A percentile compares a stretch with the other conserved stretches of the same genome.
Conservation (phyloP, 92 coral and sea anemone species). For the Desmophyllum pertusum region DNA sequence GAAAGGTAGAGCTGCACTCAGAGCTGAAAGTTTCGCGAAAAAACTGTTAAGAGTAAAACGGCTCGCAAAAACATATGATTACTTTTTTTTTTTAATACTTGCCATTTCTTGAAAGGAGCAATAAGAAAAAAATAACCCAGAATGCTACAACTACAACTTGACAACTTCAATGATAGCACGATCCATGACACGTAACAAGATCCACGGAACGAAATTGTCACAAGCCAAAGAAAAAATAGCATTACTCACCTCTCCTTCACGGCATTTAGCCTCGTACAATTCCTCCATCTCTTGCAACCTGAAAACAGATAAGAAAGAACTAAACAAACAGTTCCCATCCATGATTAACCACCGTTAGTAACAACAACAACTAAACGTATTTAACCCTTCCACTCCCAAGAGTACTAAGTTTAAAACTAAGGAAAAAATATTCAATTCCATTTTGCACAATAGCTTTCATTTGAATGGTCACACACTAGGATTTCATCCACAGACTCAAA, state of each 20-base stretch:
- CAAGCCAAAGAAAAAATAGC: background rate
- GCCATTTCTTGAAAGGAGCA: background rate
- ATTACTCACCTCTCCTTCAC: slow-evolving; percentile 40
- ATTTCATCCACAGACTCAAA: too few species aligned
- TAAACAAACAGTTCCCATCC: background rate
- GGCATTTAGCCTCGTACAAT: slow-evolving; percentile 70
- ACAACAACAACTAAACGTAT: background rate
- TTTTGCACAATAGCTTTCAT: too few species aligned
- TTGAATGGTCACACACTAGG: too few species aligned
- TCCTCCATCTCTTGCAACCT: slow-evolving; percentile 65
- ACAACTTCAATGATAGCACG: background rate
- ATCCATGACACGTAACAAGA: background rate
- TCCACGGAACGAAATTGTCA: background rate
- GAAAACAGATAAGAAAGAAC: background rate
- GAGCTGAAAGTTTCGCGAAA: too few species aligned
- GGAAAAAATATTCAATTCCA: too few species aligned
- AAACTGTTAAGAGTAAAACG: background rate
- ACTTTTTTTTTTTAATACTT: background rate
- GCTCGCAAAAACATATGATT: background rate
- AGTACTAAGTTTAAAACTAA: too few species aligned
- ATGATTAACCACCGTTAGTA: background rate
- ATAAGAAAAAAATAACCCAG: too few species aligned
- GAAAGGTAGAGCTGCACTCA: too few species aligned
- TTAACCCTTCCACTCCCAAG: too few species aligned
- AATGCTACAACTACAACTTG: background rate